Evolutionary conservation across 2,113 vertebrate genomes (phyloP).

Genomic region (Cichladusa arquata): DNA sequence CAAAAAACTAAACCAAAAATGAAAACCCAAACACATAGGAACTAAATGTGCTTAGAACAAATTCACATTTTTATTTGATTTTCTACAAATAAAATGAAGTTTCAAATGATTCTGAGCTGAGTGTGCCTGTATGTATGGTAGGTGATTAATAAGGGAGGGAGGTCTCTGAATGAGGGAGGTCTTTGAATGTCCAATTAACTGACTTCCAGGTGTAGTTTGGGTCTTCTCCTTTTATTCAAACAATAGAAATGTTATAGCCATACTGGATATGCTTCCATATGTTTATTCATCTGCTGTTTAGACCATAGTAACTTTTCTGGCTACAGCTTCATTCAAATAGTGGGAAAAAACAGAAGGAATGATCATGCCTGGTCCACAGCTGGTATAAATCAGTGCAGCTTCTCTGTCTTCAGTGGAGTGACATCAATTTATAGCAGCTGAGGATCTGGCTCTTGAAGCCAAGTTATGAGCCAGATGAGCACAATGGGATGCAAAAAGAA

Average conservation of each 20-base stretch:
- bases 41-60: background rate
- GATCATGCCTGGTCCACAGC: background rate
- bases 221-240: background rate
- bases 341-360: background rate
- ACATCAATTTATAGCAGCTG: constrained; percentile 35
- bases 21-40: background rate
- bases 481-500: constrained; percentile 50
- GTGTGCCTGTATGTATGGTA: background rate
- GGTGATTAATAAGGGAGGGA: background rate
- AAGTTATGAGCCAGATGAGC: constrained; percentile 50
- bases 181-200: background rate
- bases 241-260: background rate
- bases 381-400: constrained; percentile 17
- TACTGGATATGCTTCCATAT: background rate
- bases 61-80: background rate
- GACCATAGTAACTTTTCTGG: background rate
- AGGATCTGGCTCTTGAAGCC: constrained; percentile 25
- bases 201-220: background rate
- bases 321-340: background rate
- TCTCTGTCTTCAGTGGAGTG: constrained; percentile 10
- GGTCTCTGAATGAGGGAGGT: background rate
- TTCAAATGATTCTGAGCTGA: background rate
- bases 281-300: background rate
- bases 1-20: background rate
- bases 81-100: background rate